Percentiles rank a stretch among this genome's conserved stretches.
phyloP scores from a whole-genome alignment of 2,888 invertebrate species.

The Clitarchus hookeri region DNA sequence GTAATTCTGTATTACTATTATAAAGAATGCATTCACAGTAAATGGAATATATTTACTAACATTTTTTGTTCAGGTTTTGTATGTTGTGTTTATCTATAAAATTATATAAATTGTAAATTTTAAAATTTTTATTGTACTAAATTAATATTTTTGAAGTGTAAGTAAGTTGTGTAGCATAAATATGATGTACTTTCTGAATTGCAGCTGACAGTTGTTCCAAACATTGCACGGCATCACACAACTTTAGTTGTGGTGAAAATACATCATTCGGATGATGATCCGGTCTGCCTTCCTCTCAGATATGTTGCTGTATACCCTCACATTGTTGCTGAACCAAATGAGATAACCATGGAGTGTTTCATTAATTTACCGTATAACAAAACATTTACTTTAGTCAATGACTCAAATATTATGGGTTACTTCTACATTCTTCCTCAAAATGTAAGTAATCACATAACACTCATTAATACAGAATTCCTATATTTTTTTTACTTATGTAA shows the following conservation, averaged over 20 bases:
- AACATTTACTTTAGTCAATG: conserved; percentile 34
- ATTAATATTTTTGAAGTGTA: too few species aligned
- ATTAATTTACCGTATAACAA: conserved; percentile 59
- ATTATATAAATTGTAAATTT: too few species aligned
- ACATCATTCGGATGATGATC: conserved; percentile 62
- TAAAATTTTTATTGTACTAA: too few species aligned
- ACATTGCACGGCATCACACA: conserved; percentile 57
- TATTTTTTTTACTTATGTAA: too few species aligned
- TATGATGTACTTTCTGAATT: conserved; percentile 31
- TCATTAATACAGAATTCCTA: too few species aligned
- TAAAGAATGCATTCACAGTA: too few species aligned
- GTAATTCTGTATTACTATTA: too few species aligned
- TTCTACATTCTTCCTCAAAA: conserved; percentile 36
- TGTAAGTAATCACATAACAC: conserved; percentile 28
- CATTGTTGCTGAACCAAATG: conserved; percentile 57
- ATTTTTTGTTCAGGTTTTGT: too few species aligned
- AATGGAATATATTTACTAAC: too few species aligned
- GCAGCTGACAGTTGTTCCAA: conserved; percentile 63
- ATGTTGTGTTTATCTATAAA: too few species aligned
- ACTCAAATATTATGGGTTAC: conserved; percentile 34
- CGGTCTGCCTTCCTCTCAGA: conserved; percentile 59
- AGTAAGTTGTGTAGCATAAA: too few species aligned
- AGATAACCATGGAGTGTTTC: conserved; percentile 63
- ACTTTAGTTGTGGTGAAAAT: conserved; percentile 60
- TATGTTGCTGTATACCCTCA: conserved; percentile 60